These are phyloP conservation scores for Chlorops oryzae DNA, from an alignment of 1,140 invertebrate genomes.

Conservation along the genomic window DNA sequence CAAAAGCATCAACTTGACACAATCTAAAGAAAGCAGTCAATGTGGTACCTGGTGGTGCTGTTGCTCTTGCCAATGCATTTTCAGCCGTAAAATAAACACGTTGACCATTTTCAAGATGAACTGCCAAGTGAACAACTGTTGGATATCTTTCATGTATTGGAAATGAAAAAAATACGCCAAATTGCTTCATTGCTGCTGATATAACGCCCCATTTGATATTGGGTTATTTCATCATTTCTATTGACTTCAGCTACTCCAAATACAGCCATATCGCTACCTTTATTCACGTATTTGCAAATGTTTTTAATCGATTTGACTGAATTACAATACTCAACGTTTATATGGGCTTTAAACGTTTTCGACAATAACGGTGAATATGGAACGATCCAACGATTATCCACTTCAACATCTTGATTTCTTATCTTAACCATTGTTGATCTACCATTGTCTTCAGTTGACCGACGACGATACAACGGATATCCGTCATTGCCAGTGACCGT, in stretches of 20 bases:
- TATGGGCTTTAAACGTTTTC: constrained; percentile 23
- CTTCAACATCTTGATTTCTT: constrained; percentile 9
- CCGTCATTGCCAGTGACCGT: constrained; percentile 40
- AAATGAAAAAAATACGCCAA: constrained; percentile 43
- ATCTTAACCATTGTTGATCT: constrained; percentile 32
- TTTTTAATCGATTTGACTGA: constrained; percentile 47
- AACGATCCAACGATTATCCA: constrained; percentile 34
- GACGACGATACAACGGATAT: constrained; percentile 47
- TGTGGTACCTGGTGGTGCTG: constrained; percentile 24
- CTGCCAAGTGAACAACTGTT: constrained; percentile 2
- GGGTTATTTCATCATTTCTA: constrained; percentile 11
- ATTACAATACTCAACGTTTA: constrained; percentile 38
- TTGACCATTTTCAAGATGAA: constrained; percentile 28
- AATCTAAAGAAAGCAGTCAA: too few relatives aligned
- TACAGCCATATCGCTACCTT: constrained; percentile 36
- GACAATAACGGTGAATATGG: constrained; percentile 29
- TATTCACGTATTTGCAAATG: constrained; percentile 50
- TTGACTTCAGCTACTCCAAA: constrained; percentile 30
- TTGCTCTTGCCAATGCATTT: constrained; percentile 24
- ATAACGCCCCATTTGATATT: constrained; percentile 47
- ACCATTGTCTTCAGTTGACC: constrained; percentile 39
- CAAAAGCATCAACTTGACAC: too few relatives aligned
- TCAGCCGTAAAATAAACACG: constrained; percentile 35
- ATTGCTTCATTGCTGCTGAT: constrained; percentile 24
- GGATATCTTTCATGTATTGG: constrained; percentile 39